Evolutionary conservation across 2,888 invertebrate genomes (phyloP).

Genomic region (Acanthosepion pharaonis): DNA sequence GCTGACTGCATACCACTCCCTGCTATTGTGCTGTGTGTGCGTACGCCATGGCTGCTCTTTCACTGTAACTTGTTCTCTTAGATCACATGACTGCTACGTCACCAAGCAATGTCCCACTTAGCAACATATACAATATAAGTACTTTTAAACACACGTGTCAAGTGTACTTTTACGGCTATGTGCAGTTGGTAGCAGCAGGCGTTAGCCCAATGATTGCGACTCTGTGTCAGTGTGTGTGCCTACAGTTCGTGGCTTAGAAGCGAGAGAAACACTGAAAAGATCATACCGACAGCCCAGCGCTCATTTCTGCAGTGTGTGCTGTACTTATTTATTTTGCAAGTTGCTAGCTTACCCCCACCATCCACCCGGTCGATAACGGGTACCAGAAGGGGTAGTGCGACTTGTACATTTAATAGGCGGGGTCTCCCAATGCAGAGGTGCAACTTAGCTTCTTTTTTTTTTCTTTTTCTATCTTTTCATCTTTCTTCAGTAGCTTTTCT

Average conservation of each 20-base stretch:
- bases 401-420: background rate
- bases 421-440: background rate
- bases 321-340: background rate
- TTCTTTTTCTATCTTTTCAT: background rate
- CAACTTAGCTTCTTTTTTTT: background rate
- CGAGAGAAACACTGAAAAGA: background rate
- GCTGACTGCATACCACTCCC: background rate
- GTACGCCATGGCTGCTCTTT: background rate
- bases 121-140: slow-evolving; percentile 33
- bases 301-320: background rate
- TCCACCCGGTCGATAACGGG: background rate
- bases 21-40: background rate
- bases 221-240: too few species aligned
- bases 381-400: background rate
- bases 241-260: too few species aligned
- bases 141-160: background rate
- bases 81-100: slow-evolving; percentile 21
- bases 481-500: background rate
- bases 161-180: background rate
- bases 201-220: background rate
- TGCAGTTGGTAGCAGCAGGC: background rate
- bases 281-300: background rate
- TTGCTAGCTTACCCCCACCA: background rate
- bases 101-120: background rate
- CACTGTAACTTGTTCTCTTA: background rate